Base-by-base conservation (phyloP, 2,797 vertebrate species). In the Poeciliopsis gracilis region DNA sequence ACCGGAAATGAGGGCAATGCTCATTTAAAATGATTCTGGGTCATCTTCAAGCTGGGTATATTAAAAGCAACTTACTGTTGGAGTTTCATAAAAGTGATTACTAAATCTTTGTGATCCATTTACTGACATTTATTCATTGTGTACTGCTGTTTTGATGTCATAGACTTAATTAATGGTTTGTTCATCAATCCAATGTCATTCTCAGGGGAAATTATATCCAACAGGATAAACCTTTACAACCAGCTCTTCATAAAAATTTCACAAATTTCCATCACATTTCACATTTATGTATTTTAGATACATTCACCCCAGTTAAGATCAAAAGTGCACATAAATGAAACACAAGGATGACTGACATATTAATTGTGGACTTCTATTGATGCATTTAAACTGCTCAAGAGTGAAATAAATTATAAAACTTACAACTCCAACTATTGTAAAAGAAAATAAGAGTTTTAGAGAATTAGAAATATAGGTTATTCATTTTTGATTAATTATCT, bases 11-110 rank as follows among this genome's bases (percentile, higher is more conserved):
- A 78, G 77, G 79, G 73, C 71, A 28, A 76, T 33, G 63, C 78
- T 90, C 77, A 90, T 92, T 91, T 87, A 86, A 87, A 88, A 91
- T 91, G 1, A 83, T 80, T 85, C 83, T 87, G 72, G 85, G 85
- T 90, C 84, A 87, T 28, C 73, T 84, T 90, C 53, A 49, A 71
- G 46, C 61, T 76, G 45, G 51, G 78, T 90, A 67, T 79, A 90
- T 83, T 76, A 66, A 76, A 57, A 79, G 55, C 59, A 77, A 38
- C 57, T 74, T 51, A 80, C 49, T 73, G 41, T 51, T 66, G 61
- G 51, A 36, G 72, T 86, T 86, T 81, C 57, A 47, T 55, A 77
- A 85, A 86, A 1, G 47, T 51, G 45, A 0, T 46, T 73, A 59
- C 63, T 72, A 84, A 73, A 82, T 67, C 57, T 72, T 69, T 12